These are phyloP conservation scores for Mus spretus DNA, from an alignment of 2,797 vertebrate species.

Conservation along the genomic window DNA sequence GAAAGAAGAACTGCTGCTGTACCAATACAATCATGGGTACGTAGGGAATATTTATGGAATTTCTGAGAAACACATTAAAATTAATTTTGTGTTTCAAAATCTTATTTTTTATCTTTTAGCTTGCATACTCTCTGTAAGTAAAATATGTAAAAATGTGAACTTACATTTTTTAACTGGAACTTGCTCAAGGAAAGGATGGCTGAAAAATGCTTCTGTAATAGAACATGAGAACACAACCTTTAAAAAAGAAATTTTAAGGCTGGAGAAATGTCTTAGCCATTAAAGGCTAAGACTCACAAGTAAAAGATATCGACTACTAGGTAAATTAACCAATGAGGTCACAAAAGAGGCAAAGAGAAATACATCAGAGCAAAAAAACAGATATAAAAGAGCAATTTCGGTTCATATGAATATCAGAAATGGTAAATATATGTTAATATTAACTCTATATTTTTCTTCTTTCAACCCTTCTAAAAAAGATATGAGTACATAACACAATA, in stretches of 20 bases:
- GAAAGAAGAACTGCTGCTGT: slow-evolving; percentile 64
- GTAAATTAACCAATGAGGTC: slow-evolving; percentile 7
- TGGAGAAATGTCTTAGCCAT: neutral
- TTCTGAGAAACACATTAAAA: slow-evolving; percentile 31
- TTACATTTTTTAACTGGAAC: slow-evolving; percentile 97
- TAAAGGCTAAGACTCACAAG: neutral
- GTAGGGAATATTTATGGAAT: slow-evolving; percentile 38
- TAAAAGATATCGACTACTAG: neutral
- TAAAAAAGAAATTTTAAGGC: neutral
- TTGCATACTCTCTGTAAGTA: slow-evolving; percentile 8
- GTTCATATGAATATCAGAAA: neutral
- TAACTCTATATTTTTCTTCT: neutral
- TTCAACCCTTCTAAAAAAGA: neutral
- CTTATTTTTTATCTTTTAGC: slow-evolving; percentile 46
- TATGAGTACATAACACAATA: neutral
- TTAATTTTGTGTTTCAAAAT: slow-evolving; percentile 47
- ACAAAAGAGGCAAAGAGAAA: neutral
- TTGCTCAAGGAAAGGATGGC: slow-evolving; percentile 96
- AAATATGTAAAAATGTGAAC: slow-evolving; percentile 79
- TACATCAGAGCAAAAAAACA: neutral
- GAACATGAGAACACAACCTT: slow-evolving; percentile 68
- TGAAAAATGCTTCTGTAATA: slow-evolving; percentile 95
- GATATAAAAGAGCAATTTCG: neutral
- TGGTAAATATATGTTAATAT: neutral
- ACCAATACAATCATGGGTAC: slow-evolving; percentile 25